A percentile compares a stretch with the other conserved stretches of the same genome.
Conservation (phyloP, 2,113 vertebrate genomes). For the Cephalopholis sonnerati region DNA sequence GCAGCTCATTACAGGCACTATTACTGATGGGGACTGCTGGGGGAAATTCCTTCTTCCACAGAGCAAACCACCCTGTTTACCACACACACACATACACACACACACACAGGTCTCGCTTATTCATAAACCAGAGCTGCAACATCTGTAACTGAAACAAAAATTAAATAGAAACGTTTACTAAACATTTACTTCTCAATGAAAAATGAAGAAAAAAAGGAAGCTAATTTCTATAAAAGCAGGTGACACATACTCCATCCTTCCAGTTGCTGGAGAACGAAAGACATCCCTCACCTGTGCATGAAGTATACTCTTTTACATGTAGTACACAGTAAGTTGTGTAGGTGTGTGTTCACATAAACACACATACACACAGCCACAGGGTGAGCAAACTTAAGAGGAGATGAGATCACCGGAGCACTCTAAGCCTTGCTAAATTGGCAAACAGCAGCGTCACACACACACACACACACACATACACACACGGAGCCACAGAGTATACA, state of each 20-base stretch:
- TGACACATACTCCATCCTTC: constrained; percentile 22
- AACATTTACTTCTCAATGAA: constrained; percentile 89
- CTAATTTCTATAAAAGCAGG: constrained; percentile 2
- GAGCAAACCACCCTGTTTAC: constrained; percentile 81
- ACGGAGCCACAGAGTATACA: constrained; percentile 61
- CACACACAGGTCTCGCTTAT: constrained; percentile 74
- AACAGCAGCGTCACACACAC: constrained; percentile 43
- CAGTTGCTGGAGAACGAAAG: constrained; percentile 31
- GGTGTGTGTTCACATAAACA: constrained; percentile 34
- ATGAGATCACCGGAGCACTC: constrained; percentile 77
- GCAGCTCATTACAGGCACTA: constrained; percentile 84
- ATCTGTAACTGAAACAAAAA: constrained; percentile 88
- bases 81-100: constrained; percentile 47
- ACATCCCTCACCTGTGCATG: constrained; percentile 36
- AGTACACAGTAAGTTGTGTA: background rate
- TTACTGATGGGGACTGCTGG: constrained; percentile 84
- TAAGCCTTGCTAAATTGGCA: constrained; percentile 66
- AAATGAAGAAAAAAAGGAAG: constrained; percentile 66
- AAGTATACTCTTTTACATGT: constrained; percentile 56
- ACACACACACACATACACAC: constrained; percentile 39
- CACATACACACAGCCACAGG: constrained; percentile 59
- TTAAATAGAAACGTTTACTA: constrained; percentile 61
- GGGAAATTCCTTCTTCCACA: constrained; percentile 82
- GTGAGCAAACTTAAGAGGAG: constrained; percentile 72
- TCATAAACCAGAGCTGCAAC: constrained; percentile 89